These are phyloP conservation scores for Dolichoris vasculosae DNA, from an alignment of 1,140 invertebrate species.

Conservation along the genomic window DNA sequence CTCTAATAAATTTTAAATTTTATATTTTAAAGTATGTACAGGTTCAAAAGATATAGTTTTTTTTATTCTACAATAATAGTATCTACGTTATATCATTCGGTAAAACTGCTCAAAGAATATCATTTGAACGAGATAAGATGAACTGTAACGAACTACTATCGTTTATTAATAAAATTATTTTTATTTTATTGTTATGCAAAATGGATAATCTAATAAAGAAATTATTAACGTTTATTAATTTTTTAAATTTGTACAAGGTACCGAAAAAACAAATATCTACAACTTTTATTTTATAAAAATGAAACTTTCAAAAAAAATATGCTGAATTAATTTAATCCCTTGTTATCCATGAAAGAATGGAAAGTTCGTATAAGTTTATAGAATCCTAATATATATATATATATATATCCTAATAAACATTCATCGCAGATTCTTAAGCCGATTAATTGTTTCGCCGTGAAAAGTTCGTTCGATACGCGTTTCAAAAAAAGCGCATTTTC, in stretches of 20 bases:
- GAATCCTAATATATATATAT: neutral
- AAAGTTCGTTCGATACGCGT: neutral
- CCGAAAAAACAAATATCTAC: too few species aligned
- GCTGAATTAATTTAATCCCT: too few species aligned
- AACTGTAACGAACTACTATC: neutral
- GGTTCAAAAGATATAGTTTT: neutral
- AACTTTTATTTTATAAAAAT: too few species aligned
- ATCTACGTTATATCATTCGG: neutral
- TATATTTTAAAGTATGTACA: neutral
- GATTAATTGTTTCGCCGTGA: neutral
- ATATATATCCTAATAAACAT: too few species aligned
- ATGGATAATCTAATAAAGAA: too few species aligned
- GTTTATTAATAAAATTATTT: too few species aligned
- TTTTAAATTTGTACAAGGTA: too few species aligned
- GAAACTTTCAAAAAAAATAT: too few species aligned
- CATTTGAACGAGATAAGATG: neutral
- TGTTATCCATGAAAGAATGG: neutral
- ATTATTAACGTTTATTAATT: too few species aligned
- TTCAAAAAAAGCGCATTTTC: conserved; percentile 32
- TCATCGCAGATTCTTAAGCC: neutral
- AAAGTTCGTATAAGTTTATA: too few species aligned
- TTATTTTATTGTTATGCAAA: too few species aligned
- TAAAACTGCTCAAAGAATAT: neutral
- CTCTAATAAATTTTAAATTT: neutral
- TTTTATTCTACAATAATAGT: neutral